Conservation (phyloP, 1,140 invertebrate species). For the Philopotamus ludificatus region DNA sequence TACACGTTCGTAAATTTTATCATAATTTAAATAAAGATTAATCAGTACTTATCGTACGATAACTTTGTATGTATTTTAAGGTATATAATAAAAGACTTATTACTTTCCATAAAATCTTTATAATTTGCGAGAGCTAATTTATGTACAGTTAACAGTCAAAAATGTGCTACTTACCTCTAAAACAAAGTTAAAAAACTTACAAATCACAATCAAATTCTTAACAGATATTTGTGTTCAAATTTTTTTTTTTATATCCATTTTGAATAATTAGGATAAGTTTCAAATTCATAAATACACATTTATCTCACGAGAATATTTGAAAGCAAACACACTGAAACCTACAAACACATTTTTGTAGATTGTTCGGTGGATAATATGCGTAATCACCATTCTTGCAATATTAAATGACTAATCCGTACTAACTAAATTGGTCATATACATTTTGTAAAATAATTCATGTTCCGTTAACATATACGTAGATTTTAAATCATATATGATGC, state of each 20-base stretch:
- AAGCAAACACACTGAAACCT: background rate
- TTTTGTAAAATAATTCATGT: background rate
- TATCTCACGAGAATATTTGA: background rate
- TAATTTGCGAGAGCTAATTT: slow-evolving; percentile 6
- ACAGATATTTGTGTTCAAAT: background rate
- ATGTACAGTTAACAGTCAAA: slow-evolving; percentile 7
- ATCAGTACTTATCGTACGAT: no score
- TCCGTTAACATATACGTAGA: background rate
- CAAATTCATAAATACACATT: background rate
- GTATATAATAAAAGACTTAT: background rate
- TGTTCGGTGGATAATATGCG: no score
- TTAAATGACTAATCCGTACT: background rate
- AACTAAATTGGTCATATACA: background rate
- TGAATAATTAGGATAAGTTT: background rate
- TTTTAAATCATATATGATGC: background rate
- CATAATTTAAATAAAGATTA: no score
- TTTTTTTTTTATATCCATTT: background rate
- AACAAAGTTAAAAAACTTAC: background rate
- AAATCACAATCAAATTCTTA: slow-evolving; percentile 3
- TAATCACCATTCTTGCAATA: no score
- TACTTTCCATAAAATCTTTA: slow-evolving; percentile 1
- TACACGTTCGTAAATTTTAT: background rate
- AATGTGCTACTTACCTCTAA: slow-evolving; percentile 1
- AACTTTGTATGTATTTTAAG: no score
- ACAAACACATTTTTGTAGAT: no score